Percentiles rank a stretch among this genome's conserved stretches.
Conservation (phyloP, 2,888 invertebrate genomes). For the Drosophila tanythrix region DNA sequence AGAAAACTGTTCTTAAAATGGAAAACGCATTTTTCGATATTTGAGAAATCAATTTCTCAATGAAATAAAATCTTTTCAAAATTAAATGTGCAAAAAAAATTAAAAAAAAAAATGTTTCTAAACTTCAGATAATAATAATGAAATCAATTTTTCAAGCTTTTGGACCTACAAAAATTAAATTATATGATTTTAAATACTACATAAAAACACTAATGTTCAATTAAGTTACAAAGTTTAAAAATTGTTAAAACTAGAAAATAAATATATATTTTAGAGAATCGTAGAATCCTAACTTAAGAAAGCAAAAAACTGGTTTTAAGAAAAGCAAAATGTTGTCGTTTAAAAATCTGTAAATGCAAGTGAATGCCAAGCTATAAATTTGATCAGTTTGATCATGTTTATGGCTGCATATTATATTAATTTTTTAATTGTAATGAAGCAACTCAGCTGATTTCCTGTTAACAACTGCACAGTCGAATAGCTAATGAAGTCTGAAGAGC, state of each 20-base stretch:
- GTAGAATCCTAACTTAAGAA: no score
- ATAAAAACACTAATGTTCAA: background rate
- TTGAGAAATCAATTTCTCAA: background rate
- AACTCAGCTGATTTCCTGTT: background rate
- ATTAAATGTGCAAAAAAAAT: background rate
- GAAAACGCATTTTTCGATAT: background rate
- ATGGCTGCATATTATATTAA: no score
- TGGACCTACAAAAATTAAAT: background rate
- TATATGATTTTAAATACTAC: no score
- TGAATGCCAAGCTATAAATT: background rate
- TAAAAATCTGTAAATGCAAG: no score
- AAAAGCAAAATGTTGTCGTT: no score
- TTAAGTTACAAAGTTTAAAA: background rate
- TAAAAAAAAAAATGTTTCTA: fast-evolving
- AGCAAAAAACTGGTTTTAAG: no score
- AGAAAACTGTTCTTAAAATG: background rate
- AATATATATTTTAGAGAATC: no score
- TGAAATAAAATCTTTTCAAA: background rate
- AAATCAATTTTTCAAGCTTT: background rate
- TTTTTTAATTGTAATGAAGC: background rate
- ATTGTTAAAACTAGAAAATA: no score
- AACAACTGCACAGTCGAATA: background rate
- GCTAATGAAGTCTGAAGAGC: constrained; percentile 46
- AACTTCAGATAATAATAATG: background rate
- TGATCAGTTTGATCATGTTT: background rate